phyloP scores from a whole-genome alignment of 2,888 invertebrate species.

The Aradus depressus region DNA sequence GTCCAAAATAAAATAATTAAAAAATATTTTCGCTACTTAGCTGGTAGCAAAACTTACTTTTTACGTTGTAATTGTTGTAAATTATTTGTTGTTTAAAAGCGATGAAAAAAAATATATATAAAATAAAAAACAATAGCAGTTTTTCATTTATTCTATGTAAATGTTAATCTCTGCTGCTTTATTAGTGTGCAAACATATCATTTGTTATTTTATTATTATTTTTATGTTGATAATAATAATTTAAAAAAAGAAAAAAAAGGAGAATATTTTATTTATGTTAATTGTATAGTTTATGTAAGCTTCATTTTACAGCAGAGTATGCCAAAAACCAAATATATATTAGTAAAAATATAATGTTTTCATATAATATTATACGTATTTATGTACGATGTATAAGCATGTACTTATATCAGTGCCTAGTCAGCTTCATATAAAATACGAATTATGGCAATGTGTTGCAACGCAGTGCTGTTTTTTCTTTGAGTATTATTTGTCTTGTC shows the following conservation, averaged over 20 bases:
- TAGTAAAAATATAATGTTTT: conserved; percentile 3
- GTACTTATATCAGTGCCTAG: conserved; percentile 26
- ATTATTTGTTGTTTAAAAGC: too few species aligned
- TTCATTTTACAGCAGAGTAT: conserved; percentile 24
- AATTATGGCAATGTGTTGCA: conserved; percentile 19
- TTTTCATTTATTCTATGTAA: conserved; percentile 26
- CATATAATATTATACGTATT: conserved; percentile 14
- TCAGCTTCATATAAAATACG: conserved; percentile 22
- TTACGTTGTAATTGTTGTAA: conserved; percentile 17
- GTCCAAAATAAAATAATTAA: conserved; percentile 3
- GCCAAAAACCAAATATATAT: conserved; percentile 22
- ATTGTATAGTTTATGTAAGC: conserved; percentile 4
- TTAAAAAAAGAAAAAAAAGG: background rate
- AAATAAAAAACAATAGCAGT: conserved; percentile 17
- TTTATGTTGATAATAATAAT: background rate
- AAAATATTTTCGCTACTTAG: conserved; percentile 7
- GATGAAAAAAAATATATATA: too few species aligned
- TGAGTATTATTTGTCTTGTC: background rate
- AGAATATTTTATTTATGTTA: conserved; percentile 10
- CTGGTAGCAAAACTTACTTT: conserved; percentile 1
- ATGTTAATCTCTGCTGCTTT: conserved; percentile 26
- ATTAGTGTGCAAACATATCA: conserved; percentile 17
- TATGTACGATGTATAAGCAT: conserved; percentile 10
- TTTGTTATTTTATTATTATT: conserved; percentile 11
- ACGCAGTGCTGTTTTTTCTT: conserved; percentile 12